Conservation (phyloP, 2,888 invertebrate genomes). For the Drosophila affinis region DNA sequence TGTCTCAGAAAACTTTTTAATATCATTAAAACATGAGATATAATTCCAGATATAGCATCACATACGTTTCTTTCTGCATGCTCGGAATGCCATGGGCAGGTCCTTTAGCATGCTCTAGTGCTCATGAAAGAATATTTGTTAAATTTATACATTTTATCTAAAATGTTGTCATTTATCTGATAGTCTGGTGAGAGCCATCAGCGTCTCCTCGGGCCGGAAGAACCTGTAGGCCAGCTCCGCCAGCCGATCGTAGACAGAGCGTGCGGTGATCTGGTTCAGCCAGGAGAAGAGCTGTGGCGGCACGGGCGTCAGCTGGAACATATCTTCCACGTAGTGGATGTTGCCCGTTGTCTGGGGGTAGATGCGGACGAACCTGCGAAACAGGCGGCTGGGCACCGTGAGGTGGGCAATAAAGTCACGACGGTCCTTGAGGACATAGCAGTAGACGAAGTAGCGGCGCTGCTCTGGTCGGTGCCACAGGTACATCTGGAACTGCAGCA, state of each 20-base stretch:
- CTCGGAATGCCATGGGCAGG: no score
- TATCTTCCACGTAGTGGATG: not conserved
- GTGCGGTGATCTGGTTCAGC: conserved; percentile 1
- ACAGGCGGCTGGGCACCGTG: not conserved
- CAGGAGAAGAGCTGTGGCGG: conserved; percentile 1
- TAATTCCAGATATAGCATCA: no score
- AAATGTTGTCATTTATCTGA: not conserved
- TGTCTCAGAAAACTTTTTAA: no score
- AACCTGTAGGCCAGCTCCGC: conserved; percentile 11
- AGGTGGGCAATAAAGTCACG: not conserved
- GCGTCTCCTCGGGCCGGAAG: not conserved
- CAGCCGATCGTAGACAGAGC: not conserved
- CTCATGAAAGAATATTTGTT: no score
- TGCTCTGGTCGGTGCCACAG: not conserved
- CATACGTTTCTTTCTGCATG: no score
- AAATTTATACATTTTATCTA: no score
- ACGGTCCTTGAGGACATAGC: not conserved
- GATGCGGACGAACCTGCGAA: not conserved
- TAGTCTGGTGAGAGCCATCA: not conserved
- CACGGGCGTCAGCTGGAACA: not conserved
- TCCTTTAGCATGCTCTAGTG: no score
- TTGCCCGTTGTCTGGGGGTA: not conserved
- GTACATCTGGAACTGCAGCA: not conserved
- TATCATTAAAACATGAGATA: no score
- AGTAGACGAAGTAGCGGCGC: not conserved